phyloP scores from a whole-genome alignment of 2,113 vertebrate species.

The Sciurus niger region DNA sequence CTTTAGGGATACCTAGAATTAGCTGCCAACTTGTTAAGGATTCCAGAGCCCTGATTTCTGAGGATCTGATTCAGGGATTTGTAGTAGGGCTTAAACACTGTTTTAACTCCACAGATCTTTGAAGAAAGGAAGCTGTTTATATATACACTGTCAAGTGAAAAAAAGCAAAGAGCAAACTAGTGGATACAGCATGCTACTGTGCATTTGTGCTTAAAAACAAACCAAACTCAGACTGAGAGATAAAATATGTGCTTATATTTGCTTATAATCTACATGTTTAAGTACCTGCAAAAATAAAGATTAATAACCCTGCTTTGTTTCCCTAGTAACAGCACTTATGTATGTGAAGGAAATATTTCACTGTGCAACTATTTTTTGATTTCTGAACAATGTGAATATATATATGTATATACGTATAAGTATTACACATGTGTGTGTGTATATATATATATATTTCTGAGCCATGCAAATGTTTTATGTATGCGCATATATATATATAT shows the following conservation, averaged over 20 bases:
- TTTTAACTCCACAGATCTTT: neutral
- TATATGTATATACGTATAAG: too few species aligned
- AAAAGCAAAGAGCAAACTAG: neutral
- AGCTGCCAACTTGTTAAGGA: neutral
- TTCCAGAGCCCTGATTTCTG: neutral
- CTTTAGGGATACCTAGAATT: neutral
- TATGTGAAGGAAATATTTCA: neutral
- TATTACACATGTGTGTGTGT: too few species aligned
- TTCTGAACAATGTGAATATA: neutral
- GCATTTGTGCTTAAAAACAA: neutral
- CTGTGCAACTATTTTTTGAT: neutral
- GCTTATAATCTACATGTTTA: neutral
- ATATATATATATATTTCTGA: too few species aligned
- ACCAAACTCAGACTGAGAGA: neutral
- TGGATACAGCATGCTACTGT: neutral
- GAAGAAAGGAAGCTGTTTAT: neutral
- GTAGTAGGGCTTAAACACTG: neutral
- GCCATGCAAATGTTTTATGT: too few species aligned
- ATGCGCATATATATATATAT: too few species aligned
- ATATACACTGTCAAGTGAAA: neutral
- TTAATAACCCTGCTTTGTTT: neutral
- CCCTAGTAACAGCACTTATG: neutral
- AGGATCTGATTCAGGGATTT: neutral
- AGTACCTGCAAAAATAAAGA: neutral
- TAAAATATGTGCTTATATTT: neutral